Conservation (phyloP, 2,113 vertebrate genomes). For the Cyprinodon tularosa region DNA sequence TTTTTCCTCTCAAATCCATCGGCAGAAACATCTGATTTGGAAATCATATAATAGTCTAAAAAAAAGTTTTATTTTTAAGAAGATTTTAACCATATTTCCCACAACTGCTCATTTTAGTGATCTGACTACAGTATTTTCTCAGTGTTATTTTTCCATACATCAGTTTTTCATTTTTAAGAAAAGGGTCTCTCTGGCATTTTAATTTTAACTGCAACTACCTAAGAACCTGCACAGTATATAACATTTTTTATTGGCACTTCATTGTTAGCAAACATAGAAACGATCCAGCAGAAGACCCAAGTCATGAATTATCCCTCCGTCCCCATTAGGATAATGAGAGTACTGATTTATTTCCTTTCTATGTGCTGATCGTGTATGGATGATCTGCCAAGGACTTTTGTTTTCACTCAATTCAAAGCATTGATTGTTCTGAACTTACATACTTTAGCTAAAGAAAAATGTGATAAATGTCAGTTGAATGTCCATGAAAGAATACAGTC, state of each 20-base stretch:
- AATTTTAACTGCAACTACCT: background rate
- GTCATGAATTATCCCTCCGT: background rate
- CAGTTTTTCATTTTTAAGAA: too few species aligned
- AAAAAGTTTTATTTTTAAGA: too few species aligned
- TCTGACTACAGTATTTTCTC: too few species aligned
- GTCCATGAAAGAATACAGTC: background rate
- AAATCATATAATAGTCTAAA: too few species aligned
- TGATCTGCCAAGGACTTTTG: slow-evolving; percentile 32
- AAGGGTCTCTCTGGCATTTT: background rate
- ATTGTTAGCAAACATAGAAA: background rate
- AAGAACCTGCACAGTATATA: background rate
- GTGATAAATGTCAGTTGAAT: slow-evolving; percentile 6
- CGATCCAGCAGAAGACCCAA: background rate
- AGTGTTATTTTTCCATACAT: too few species aligned
- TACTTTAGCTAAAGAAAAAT: slow-evolving; percentile 10
- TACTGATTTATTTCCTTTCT: slow-evolving; percentile 15
- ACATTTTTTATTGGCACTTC: background rate
- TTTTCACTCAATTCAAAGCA: slow-evolving; percentile 28
- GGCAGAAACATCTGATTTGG: too few species aligned
- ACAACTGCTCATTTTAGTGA: too few species aligned
- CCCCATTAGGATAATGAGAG: background rate
- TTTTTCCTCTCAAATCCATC: too few species aligned
- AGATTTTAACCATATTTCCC: too few species aligned
- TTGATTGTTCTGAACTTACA: slow-evolving; percentile 23
- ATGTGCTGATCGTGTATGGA: slow-evolving; percentile 8